Evolutionary conservation across 2,888 invertebrate genomes (phyloP), one percentile per base, ranked within the genome.

Genomic region (Oegoconia quadripuncta): DNA sequence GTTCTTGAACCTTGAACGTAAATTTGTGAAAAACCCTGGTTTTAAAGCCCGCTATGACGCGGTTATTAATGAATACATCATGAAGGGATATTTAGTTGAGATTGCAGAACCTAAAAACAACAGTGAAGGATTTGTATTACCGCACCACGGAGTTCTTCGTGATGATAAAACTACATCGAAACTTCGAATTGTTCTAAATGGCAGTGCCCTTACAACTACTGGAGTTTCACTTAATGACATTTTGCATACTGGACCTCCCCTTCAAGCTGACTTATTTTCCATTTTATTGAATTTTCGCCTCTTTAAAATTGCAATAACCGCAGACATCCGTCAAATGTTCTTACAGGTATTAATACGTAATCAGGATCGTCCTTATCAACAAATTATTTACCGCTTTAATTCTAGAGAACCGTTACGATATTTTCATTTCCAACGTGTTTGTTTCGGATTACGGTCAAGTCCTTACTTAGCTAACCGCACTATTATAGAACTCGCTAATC

Each of bases 321-420:
- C 39, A n/a, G 39, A 39, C 20, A 15, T 29, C 4, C 14, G 25
- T 5, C 22, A 34, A 34, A 34, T 39, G 39, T 39, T 14, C 30
- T 22, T 34, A n/a, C 16, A 11, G 2, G 7, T 39, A 9, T 3
- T 14, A n/a, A 12, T 29, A 3, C 14, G 11, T 12, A 12, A 22
- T 2, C 9, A 29, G 6, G 16, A 37, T 11, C 14, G 30, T 15
- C 15, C 15, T 4, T 37, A 23, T 23, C 31, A 25, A 16, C 22
- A 30, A 15, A 23, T 37, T 9, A 12, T 37, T n/a, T 37, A 31
- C 11, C 13, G 37, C 1, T 37, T 37, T 17, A 2, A 22, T 9
- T 7, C 9, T n/a, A 25, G 14, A 6, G 31, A 30, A 8, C 30
- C 23, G 22, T 23, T 31, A 14, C 22, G 23, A 13, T 18, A 16